Evolutionary conservation across 2,888 invertebrate genomes (phyloP).

Genomic region (Caradrina kadenii): DNA sequence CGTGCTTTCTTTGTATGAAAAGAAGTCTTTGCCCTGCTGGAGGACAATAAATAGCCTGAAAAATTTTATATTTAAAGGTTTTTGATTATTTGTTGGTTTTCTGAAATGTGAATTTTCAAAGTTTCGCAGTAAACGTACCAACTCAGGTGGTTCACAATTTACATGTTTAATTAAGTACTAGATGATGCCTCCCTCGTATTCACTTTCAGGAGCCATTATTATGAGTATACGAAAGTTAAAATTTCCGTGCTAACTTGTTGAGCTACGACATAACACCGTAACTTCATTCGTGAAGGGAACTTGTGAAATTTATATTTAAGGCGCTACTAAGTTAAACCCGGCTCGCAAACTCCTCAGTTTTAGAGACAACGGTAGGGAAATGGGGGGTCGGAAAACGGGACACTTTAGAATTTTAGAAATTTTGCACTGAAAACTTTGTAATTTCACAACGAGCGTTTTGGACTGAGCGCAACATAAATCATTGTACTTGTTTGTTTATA

Average conservation of each 20-base stretch:
- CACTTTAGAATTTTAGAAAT: constrained; percentile 89
- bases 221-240: constrained; percentile 74
- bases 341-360: constrained; percentile 80
- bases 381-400: constrained; percentile 74
- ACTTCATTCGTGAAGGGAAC: constrained; percentile 83
- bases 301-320: constrained; percentile 88
- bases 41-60: too few species aligned
- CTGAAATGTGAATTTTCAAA: neutral
- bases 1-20: too few species aligned
- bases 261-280: constrained; percentile 80
- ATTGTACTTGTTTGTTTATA: constrained; percentile 78
- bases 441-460: constrained; percentile 77
- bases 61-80: neutral
- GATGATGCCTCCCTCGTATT: constrained; percentile 50
- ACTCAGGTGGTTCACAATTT: constrained; percentile 10
- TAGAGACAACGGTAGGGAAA: constrained; percentile 78
- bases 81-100: neutral
- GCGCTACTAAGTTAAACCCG: constrained; percentile 85
- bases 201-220: constrained; percentile 63
- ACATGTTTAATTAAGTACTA: constrained; percentile 44
- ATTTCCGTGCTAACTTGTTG: constrained; percentile 83
- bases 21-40: too few species aligned
- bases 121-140: neutral
- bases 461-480: constrained; percentile 82
- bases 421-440: constrained; percentile 83